Base-by-base conservation (phyloP, 2,888 invertebrate genomes). In the Masnerella sp. region DNA sequence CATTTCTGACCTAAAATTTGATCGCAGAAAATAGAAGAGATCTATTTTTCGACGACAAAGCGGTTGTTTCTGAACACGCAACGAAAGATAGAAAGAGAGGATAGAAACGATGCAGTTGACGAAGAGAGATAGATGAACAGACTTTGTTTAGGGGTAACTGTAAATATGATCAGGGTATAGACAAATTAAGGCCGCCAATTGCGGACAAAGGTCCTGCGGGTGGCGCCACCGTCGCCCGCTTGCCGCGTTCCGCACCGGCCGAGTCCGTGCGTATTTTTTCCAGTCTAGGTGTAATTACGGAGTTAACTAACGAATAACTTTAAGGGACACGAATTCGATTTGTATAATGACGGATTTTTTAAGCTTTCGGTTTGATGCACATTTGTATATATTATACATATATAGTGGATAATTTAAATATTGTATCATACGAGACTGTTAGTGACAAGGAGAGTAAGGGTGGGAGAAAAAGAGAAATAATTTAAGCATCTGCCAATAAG, bases 371-470 rank as follows among this genome's bases (percentile, higher is more conserved):
- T 81, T 83, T 82, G 74, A 76, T 80, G 80, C 82, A 83, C 71
- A 75, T 71, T 75, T 75, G 75, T 75, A 75, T 75, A 75, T 75
- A 75, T 32, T 68, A 82, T 82, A 83, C 78, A 79, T 77, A 79
- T 85, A 86, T 51, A 81, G 12, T 84, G 85, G 84, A 82, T 82
- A 82, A 86, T 84, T 86, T 83, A 83, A 83, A 84, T 84, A 85
- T 78, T 87, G 85, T 87, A 85, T 83, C 81, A 87, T 81, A 79
- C 80, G 78, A 83, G 82, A 84, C 82, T 85, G 85, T 84, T 85
- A 85, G 82, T 83, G 77, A 80, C 75, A 77, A 65, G 67, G 61
- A 75, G 61, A 54, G 51, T 42, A 25, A 52, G 47, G 73, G 28
- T 40, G 8, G 54, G 38, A 75, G 61, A 54, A 45, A 36, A 22